Base-by-base conservation (phyloP, 2,797 vertebrate species). In the Onychomys torridus region DNA sequence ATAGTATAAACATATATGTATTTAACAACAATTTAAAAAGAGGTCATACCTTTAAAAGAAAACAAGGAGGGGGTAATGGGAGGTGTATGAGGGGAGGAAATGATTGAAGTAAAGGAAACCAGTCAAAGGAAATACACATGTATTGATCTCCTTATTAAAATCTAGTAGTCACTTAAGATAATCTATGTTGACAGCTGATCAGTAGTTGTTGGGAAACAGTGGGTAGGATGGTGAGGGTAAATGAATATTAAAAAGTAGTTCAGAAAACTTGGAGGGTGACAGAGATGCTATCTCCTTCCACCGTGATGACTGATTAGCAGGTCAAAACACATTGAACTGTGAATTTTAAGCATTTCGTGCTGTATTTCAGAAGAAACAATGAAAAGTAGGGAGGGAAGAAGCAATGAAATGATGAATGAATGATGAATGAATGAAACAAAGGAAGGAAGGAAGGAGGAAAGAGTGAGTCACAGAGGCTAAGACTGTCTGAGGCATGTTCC, bases 311-410 rank as follows among this genome's bases (percentile, higher is more conserved):
- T 71, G 34, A 85, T 85, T 91, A 12, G 37, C 16, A 55, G 43
- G 79, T 71, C 63, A 55, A 86, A 90, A 87, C 49, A 69, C 67
- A 88, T 2, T 32, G 71, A 67, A 52, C 21, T 89, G 69, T 87
- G 52, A 90, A 85, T 89, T 96, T 91, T 82, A 93, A 94, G 63
- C 49, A 67, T 67, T 46, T 82, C 61, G n/a, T 63, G 0, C 75
- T 65, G n/a, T 90, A 88, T 46, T 40, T 79, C 37, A 81, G 52
- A 55, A n/a, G 65, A 88, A 59, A 52, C 10, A 59, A 59, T 88
- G 10, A 55, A 40, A 25, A 55, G 27, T 25, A 88, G 10, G 29
- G 27, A 73, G 52, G 1, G 17, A 5, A 63, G 59, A 84, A 55
- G 19, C 14, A 59, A 71, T 17, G 34, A 29, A 49, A 12, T 12